Evolutionary conservation across 1,140 invertebrate species (phyloP).

Genomic region (Macrobrachium rosenbergii): DNA sequence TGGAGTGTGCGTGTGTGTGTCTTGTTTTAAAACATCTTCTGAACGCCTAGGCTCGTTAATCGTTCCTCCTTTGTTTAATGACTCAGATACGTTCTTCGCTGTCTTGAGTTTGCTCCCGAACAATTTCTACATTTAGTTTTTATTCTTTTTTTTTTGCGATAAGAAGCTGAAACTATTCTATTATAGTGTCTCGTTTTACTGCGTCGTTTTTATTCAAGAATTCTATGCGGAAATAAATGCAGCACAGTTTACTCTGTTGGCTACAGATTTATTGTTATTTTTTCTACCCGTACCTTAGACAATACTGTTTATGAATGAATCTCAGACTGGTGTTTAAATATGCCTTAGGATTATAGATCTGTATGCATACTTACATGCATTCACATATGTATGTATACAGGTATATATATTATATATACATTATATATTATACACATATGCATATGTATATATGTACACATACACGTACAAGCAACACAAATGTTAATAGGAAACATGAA

Average conservation of each 20-base stretch:
- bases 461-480: neutral
- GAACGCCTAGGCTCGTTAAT: no score
- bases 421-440: neutral
- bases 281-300: neutral
- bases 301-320: neutral
- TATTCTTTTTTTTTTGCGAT: no score
- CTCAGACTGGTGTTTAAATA: neutral
- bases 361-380: slow-evolving; percentile 4
- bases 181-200: no score
- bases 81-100: neutral
- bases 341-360: neutral
- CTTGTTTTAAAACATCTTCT: no score
- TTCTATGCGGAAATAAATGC: no score
- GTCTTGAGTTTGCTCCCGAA: no score
- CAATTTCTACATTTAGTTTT: no score
- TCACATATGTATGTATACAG: slow-evolving; percentile 1
- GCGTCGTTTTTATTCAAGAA: no score
- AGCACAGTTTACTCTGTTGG: no score
- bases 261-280: neutral
- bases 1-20: no score
- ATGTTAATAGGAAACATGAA: neutral
- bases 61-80: neutral
- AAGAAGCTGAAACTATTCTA: no score
- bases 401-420: slow-evolving; percentile 7
- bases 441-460: neutral